Evolutionary conservation across 2,113 vertebrate species (phyloP).

Genomic region (Chloebia gouldiae): DNA sequence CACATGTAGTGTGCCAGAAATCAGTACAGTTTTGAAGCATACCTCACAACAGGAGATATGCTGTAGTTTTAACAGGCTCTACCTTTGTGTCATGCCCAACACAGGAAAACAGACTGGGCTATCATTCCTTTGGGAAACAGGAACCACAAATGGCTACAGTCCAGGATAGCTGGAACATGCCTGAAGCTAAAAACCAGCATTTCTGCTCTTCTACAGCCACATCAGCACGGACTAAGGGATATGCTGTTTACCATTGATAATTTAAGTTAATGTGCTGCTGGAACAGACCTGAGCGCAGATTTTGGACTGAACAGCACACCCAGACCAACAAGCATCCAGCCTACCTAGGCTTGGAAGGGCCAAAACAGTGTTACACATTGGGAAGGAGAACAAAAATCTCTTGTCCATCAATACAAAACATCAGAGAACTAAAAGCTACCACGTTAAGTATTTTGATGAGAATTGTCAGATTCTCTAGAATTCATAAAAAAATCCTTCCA

Average conservation of each 20-base stretch:
- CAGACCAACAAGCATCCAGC: slow-evolving; percentile 47
- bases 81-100: slow-evolving; percentile 56
- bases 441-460: not conserved
- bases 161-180: slow-evolving; percentile 48
- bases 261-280: slow-evolving; percentile 36
- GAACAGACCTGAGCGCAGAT: slow-evolving; percentile 37
- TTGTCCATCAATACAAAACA: not conserved
- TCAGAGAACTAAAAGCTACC: not conserved
- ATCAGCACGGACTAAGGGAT: slow-evolving; percentile 44
- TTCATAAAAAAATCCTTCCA: slow-evolving; percentile 54
- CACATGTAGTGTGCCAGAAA: slow-evolving; percentile 71
- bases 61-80: slow-evolving; percentile 37
- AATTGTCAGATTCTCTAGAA: not conserved
- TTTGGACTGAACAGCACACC: slow-evolving; percentile 60
- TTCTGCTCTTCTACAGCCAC: slow-evolving; percentile 62
- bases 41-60: slow-evolving; percentile 31
- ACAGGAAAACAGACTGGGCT: slow-evolving; percentile 46
- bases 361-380: not conserved
- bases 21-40: slow-evolving; percentile 6
- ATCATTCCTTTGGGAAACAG: slow-evolving; percentile 38
- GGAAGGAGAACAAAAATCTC: not conserved
- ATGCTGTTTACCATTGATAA: slow-evolving; percentile 59
- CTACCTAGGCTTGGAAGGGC: slow-evolving; percentile 61
- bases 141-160: slow-evolving; percentile 64
- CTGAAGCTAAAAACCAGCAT: slow-evolving; percentile 58